phyloP scores from a whole-genome alignment of 2,888 invertebrate genomes.

The Xestia ashworthii region DNA sequence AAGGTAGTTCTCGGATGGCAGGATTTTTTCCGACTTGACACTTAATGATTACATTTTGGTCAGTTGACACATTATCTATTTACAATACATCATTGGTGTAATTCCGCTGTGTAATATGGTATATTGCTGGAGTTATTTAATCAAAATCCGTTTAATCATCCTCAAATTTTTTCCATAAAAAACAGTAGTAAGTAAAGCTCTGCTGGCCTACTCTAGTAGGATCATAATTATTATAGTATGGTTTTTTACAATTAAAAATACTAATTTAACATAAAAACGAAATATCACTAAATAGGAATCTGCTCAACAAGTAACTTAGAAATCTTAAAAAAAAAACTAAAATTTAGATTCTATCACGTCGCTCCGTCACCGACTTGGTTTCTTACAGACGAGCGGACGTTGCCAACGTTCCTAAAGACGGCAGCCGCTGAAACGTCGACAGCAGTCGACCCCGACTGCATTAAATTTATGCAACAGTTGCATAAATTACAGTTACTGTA shows the following conservation, averaged over 20 bases:
- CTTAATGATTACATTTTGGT: not conserved
- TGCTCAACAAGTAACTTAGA: constrained; percentile 26
- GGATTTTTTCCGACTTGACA: not conserved
- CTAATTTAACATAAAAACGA: constrained; percentile 28
- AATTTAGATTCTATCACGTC: constrained; percentile 12
- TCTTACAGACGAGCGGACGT: too few relatives aligned
- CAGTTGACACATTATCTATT: not conserved
- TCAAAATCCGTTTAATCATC: not conserved
- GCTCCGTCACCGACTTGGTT: not conserved
- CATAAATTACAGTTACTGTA: too few relatives aligned
- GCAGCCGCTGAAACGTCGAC: too few relatives aligned
- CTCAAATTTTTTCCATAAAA: not conserved
- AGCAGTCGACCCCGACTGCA: too few relatives aligned
- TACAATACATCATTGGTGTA: not conserved
- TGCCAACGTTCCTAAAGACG: too few relatives aligned
- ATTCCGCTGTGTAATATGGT: not conserved
- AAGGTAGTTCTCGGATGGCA: not conserved
- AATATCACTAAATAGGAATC: constrained; percentile 61
- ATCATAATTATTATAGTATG: not conserved
- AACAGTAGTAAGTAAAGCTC: not conserved
- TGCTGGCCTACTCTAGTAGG: not conserved
- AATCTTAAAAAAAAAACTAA: constrained; percentile 22
- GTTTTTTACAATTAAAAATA: not conserved
- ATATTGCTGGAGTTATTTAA: not conserved
- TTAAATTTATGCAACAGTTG: too few relatives aligned